phyloP scores from a whole-genome alignment of 2,888 invertebrate genomes.

The Drosophila leonis region DNA sequence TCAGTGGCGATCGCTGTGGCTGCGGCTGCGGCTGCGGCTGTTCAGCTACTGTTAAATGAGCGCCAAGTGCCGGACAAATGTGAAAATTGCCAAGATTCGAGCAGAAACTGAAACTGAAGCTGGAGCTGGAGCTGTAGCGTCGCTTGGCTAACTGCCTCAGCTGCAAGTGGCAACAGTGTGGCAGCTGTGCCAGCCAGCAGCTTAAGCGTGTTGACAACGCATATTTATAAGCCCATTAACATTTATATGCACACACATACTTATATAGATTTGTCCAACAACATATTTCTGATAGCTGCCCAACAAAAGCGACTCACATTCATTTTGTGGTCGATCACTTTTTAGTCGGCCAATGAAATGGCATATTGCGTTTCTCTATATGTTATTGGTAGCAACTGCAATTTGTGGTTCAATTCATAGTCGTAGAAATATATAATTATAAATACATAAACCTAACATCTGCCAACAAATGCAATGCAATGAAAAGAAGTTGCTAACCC shows the following conservation, averaged over 20 bases:
- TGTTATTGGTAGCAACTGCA: not conserved
- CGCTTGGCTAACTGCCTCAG: conserved; percentile 11
- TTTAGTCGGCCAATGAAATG: conserved; percentile 2
- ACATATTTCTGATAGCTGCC: conserved; percentile 20
- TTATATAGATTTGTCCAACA: not conserved
- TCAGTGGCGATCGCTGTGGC: conserved; percentile 70
- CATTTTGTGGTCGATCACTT: conserved; percentile 8
- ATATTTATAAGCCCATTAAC: conserved; percentile 14
- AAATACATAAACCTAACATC: not conserved
- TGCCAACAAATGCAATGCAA: not conserved
- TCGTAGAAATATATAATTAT: not conserved
- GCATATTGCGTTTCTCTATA: not conserved
- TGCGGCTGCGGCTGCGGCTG: conserved; percentile 4
- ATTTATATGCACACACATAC: not conserved
- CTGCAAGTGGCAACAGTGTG: conserved; percentile 3
- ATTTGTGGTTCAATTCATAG: conserved; percentile 1
- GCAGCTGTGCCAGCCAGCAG: conserved; percentile 21
- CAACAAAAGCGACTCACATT: conserved; percentile 2
- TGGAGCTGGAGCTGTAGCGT: not conserved
- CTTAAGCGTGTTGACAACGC: conserved; percentile 29
- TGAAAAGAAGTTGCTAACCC: not conserved
- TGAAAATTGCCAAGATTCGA: conserved; percentile 58
- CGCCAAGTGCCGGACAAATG: conserved; percentile 72
- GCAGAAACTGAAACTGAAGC: not conserved
- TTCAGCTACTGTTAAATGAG: conserved; percentile 73